Conservation (phyloP, 2,797 vertebrate genomes). For the Cyclura pinguis region DNA sequence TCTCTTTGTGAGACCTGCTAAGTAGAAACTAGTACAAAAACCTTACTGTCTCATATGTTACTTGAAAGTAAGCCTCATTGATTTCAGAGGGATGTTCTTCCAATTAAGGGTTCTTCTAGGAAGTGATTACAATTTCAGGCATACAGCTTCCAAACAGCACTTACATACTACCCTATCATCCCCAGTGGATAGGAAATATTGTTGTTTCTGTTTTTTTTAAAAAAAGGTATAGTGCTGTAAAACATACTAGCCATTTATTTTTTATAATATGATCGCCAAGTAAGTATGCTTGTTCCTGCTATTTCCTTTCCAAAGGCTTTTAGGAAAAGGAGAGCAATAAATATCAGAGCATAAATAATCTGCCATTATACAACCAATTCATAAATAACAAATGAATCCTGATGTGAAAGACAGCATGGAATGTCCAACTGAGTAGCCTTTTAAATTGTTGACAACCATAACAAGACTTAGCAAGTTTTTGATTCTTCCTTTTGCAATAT, state of each 20-base stretch:
- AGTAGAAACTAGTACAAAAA: not conserved
- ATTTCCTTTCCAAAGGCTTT: constrained; percentile 57
- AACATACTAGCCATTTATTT: constrained; percentile 35
- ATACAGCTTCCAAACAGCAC: constrained; percentile 12
- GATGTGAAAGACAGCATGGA: constrained; percentile 52
- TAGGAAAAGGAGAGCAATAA: constrained; percentile 63
- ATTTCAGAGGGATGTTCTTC: not conserved
- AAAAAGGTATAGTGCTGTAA: constrained; percentile 17
- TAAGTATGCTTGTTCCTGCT: constrained; percentile 40
- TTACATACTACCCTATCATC: not conserved
- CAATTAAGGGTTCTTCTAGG: not conserved
- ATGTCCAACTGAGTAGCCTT: constrained; percentile 47
- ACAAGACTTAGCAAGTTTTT: constrained; percentile 54
- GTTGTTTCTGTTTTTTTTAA: not conserved
- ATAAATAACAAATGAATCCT: constrained; percentile 61
- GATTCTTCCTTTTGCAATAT: constrained; percentile 35
- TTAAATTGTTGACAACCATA: constrained; percentile 39
- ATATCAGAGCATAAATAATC: constrained; percentile 69
- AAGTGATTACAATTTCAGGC: not conserved
- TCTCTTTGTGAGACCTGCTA: not conserved
- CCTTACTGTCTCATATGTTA: not conserved
- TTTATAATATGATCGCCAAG: constrained; percentile 17
- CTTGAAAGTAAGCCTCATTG: not conserved
- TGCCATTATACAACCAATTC: constrained; percentile 61
- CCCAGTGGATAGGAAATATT: not conserved